Percentiles rank a stretch among this genome's conserved stretches.
phyloP scores from a whole-genome alignment of 2,888 invertebrate genomes.

The Cryptocephalus primarius region DNA sequence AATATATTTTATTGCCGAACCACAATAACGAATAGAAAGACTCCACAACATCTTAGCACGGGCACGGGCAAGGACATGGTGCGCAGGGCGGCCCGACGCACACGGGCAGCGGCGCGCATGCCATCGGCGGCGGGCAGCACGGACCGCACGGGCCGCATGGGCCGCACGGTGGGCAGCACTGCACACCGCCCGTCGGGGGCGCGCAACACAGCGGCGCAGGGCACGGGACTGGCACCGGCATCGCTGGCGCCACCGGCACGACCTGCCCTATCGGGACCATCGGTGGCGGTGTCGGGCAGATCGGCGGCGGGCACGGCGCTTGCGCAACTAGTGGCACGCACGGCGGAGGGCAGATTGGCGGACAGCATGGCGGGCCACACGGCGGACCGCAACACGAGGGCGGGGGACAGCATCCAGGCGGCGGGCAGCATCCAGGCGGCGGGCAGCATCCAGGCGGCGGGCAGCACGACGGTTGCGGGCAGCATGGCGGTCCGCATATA shows the following conservation, averaged over 20 bases:
- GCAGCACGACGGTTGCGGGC: conserved; percentile 7
- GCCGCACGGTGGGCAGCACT: conserved; percentile 12
- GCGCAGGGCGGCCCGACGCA: no score
- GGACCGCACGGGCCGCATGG: conserved; percentile 10
- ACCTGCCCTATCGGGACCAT: conserved; percentile 24
- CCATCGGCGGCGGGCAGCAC: neutral
- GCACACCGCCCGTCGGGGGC: conserved; percentile 5
- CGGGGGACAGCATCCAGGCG: conserved; percentile 4
- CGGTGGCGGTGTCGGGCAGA: conserved; percentile 24
- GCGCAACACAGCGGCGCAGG: conserved; percentile 20
- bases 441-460: conserved; percentile 6
- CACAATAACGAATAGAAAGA: no score
- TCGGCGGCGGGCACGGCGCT: conserved; percentile 26
- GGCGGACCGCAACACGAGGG: conserved; percentile 12
- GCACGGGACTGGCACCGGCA: conserved; percentile 21
- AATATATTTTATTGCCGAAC: no score
- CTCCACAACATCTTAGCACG: no score
- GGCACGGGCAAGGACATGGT: no score
- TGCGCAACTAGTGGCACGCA: conserved; percentile 25
- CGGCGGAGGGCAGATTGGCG: conserved; percentile 21
- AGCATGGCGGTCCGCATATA: conserved; percentile 9
- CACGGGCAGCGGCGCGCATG: no score
- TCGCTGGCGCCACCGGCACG: conserved; percentile 20
- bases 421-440: conserved; percentile 5
- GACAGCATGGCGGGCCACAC: conserved; percentile 29